Base-by-base conservation (phyloP, 2,797 vertebrate genomes). In the Cirrhinus molitorella region DNA sequence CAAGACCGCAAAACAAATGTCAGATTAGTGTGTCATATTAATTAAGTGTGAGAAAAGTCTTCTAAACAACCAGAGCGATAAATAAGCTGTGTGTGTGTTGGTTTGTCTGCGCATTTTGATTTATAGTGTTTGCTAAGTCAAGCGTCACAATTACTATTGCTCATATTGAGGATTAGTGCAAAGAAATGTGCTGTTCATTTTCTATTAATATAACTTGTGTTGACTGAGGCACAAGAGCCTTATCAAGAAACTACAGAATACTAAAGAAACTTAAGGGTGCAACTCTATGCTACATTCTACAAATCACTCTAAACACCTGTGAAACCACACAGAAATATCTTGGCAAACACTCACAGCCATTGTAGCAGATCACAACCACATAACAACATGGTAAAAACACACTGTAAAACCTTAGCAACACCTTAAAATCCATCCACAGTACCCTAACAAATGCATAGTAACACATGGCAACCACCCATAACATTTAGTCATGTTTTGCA, bases 1-100 rank as follows among this genome's bases (percentile, higher is more conserved):
- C 47, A 83, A 79, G 63, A 87, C 83, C 81, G 45, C 74, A 79
- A 83, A 45, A 40, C 19, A 53, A 79, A 51, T 77, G 84, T 73
- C 66, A 78, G 79, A 86, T 79, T 83, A 71, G 57, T 23, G 43
- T 67, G 72, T 84, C 82, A 81, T 81, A 43, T 85, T 51, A 85
- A 75, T 71, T 74, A 85, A 76, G 65, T 16, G 65, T 63, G 75
- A 4, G 37, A 76, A 55, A 79, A 71, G 59, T 61, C 3, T 13
- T 70, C 40, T 73, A 43, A 57, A 66, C 57, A 71, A 13, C 0
- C 16, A 51, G 9, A 74, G 34, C 21, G 53, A 53, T 67, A 49
- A 68, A 78, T 43, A 57, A 55, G 74, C 8, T 40, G 28, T 28
- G 23, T 66, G 47, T 13, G 31, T 67, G 55, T 68, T n/a, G n/a